Evolutionary conservation across 2,888 invertebrate species (phyloP).

Genomic region (Nomada ferruginata): DNA sequence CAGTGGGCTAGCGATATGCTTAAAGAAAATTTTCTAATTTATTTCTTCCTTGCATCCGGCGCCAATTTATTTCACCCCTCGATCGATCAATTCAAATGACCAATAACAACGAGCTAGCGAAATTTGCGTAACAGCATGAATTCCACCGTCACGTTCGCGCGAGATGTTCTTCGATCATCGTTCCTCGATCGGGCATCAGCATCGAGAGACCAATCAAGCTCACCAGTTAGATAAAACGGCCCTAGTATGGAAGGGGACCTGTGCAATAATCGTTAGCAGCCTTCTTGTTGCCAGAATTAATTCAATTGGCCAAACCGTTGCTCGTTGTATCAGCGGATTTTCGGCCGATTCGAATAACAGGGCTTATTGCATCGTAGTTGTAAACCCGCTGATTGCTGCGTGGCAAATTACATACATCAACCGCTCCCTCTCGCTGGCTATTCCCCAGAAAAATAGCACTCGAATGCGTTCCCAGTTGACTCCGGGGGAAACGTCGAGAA

Average conservation of each 20-base stretch:
- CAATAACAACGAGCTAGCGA: neutral
- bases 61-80: no score
- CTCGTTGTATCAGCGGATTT: conserved; percentile 57
- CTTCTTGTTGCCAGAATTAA: conserved; percentile 75
- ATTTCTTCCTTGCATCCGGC: no score
- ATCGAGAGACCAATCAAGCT: conserved; percentile 40
- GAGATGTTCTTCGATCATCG: neutral
- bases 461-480: no score
- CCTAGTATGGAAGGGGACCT: neutral
- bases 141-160: neutral
- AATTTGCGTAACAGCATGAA: neutral
- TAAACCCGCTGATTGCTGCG: conserved; percentile 23
- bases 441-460: neutral
- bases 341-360: conserved; percentile 68
- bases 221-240: conserved; percentile 39
- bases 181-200: neutral
- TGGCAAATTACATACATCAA: conserved; percentile 24
- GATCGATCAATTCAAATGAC: neutral
- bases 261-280: conserved; percentile 73
- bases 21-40: neutral
- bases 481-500: no score
- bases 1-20: no score
- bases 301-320: conserved; percentile 68
- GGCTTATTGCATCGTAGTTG: conserved; percentile 63
- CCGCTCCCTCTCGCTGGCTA: neutral